Evolutionary conservation across 2,888 invertebrate genomes (phyloP), one percentile per base, ranked within the genome.

Genomic region (Ecliptopera silaceata): DNA sequence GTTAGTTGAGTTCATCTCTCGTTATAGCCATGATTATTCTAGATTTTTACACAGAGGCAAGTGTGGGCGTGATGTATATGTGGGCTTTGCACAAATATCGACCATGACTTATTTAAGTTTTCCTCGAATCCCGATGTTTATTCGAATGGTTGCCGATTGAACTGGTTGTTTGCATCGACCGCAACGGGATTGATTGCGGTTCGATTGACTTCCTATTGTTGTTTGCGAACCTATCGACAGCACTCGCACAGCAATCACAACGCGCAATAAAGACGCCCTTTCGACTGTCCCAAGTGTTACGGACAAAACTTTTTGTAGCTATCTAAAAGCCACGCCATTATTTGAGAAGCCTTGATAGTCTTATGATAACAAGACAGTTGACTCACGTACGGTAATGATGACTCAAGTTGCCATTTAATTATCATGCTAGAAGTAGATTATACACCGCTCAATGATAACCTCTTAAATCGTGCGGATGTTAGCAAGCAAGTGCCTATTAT

Each of bases 81-180:
- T 68, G 61, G 61, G 58, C 61, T 53, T 56, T 59, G 62, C 11
- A 34, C 32, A 12, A 29, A 67, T 62, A 68, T 71, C 66, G 63
- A 57, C 70, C 70, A 66, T 64, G 52, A 64, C 68, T 67, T 58
- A 62, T 64, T 69, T 59, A 60, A 64, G 75, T 68, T 76, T 75
- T 69, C 67, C 65, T 72, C 61, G 71, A 71, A 70, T 62, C 46
- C 36, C 58, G 41, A 50, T 73, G 72, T 79, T 74, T 77, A 74
- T 68, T 54, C 22, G 49, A 45, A 59, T 53, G 65, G 67, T 63
- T 61, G 61, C 61, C 66, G 72, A 70, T 47, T 69, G 68, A 66
- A 61, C 63, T 65, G 62, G 58, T 65, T 69, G 72, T 71, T 73
- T 70, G 58, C 64, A 59, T 51, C 62, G 53, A 34, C 49, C 61